Conservation (phyloP, 2,888 invertebrate genomes). For the Eupithecia abbreviata region DNA sequence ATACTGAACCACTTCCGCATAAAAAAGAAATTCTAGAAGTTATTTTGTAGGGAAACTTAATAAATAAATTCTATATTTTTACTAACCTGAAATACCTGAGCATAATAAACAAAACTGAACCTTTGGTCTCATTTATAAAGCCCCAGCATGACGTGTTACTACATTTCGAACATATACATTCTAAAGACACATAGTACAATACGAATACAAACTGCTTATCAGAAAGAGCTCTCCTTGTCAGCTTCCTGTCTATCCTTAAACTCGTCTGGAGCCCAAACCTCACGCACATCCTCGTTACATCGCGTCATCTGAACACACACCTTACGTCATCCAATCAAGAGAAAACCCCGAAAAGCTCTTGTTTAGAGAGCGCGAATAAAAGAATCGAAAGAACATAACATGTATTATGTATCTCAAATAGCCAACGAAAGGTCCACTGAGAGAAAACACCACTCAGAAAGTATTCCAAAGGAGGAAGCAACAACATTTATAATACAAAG, state of each 20-base stretch:
- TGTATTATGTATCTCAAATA: conserved; percentile 5
- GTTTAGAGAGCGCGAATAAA: background rate
- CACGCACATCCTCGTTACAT: conserved; percentile 5
- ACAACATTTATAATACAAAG: conserved; percentile 33
- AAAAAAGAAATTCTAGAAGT: background rate
- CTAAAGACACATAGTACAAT: background rate
- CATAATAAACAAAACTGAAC: too few relatives aligned
- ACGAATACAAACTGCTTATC: background rate
- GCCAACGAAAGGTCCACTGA: background rate
- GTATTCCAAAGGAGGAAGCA: conserved; percentile 4
- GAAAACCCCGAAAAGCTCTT: conserved; percentile 2
- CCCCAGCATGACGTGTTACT: background rate
- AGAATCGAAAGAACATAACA: conserved; percentile 2
- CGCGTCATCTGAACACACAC: conserved; percentile 7
- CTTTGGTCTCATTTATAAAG: background rate
- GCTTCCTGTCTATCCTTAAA: background rate
- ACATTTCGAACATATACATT: background rate
- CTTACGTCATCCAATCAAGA: background rate
- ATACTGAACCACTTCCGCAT: too few relatives aligned
- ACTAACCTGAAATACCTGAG: background rate
- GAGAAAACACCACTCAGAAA: conserved; percentile 7
- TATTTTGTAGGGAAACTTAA: background rate
- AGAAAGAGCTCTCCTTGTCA: background rate
- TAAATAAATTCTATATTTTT: background rate
- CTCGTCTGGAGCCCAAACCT: background rate